Conservation (phyloP, 92 coral and sea anemone species). For the Ricordea florida region DNA sequence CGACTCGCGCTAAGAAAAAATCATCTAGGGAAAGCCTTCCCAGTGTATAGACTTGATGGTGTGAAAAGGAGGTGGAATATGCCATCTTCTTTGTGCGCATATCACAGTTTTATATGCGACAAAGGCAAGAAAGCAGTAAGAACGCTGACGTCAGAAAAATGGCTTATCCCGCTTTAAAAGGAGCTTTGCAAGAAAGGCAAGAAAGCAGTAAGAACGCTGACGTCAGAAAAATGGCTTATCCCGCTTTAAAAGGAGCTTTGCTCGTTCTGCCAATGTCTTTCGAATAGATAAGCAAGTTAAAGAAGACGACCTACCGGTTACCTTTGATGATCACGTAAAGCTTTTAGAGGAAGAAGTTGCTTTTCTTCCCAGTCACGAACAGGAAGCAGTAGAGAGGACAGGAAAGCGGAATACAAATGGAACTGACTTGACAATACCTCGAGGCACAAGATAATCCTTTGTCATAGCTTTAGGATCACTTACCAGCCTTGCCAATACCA, state of each 20-base stretch:
- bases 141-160: constrained; percentile 32
- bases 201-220: constrained; percentile 22
- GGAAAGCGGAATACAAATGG: constrained; percentile 38
- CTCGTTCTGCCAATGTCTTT: constrained; percentile 44
- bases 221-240: constrained; percentile 54
- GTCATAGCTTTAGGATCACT: constrained; percentile 21
- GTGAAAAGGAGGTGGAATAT: constrained; percentile 35
- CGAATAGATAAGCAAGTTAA: constrained; percentile 31
- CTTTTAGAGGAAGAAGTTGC: constrained; percentile 2
- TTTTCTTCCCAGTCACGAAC: constrained; percentile 14
- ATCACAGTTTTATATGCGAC: constrained; percentile 47
- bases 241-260: too few species aligned
- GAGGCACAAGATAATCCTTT: constrained; percentile 32
- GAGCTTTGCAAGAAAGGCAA: constrained; percentile 20
- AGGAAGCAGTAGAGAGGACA: constrained; percentile 25
- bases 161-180: not conserved
- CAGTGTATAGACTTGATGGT: too few species aligned
- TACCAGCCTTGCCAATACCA: constrained; percentile 9
- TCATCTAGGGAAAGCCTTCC: too few species aligned
- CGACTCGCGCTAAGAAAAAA: too few species aligned
- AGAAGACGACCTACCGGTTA: constrained; percentile 20
- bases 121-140: constrained; percentile 54
- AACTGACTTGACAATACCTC: constrained; percentile 29
- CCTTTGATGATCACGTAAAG: constrained; percentile 30
- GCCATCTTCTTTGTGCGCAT: constrained; percentile 35